Evolutionary conservation across 2,888 invertebrate genomes (phyloP), one percentile per base, ranked within the genome.

Genomic region (Acleris cristana): DNA sequence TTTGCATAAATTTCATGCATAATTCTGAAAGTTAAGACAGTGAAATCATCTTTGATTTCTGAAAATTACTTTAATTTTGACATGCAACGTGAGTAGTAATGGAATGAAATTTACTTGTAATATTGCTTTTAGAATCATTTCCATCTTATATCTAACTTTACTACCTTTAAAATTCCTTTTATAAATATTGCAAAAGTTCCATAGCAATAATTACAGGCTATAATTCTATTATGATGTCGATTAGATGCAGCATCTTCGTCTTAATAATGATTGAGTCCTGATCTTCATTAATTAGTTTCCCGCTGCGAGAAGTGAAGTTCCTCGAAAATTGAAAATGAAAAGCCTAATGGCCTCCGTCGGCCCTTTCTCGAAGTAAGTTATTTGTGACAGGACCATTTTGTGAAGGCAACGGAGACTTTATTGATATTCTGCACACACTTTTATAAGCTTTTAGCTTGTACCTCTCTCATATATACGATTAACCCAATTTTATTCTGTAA

Each of bases 271-370:
- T 64, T 51, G 64, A 65, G 67, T 61, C 40, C 72, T 40, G 65
- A 74, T 81, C 76, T 74, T 60, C 74, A 79, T 65, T 76, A 80
- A 81, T 86, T 83, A 69, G 60, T 69, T 59, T 70, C 71, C 71
- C 83, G 78, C 85, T 85, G 79, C 76, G 74, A 73, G 79, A 78
- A 76, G 81, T 49, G 34, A 55, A 44, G 56, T 56, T 51, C n/a
- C 26, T 45, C 30, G 51, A 52, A 65, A 62, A 66, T 66, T 56
- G 52, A 53, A 66, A 61, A 55, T 64, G 65, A 61, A 56, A 30
- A 26, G 59, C 54, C 23, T 66, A 51, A 54, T 64, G 49, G 64
- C 64, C 30, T 51, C 54, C 51, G 52, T 54, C 54, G 48, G 52
- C 45, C 40, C 53, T 57, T 34, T 16, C 49, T 57, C 16, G 18